Evolutionary conservation across 1,140 invertebrate species (phyloP).

Genomic region (Ceratosolen solmsi): DNA sequence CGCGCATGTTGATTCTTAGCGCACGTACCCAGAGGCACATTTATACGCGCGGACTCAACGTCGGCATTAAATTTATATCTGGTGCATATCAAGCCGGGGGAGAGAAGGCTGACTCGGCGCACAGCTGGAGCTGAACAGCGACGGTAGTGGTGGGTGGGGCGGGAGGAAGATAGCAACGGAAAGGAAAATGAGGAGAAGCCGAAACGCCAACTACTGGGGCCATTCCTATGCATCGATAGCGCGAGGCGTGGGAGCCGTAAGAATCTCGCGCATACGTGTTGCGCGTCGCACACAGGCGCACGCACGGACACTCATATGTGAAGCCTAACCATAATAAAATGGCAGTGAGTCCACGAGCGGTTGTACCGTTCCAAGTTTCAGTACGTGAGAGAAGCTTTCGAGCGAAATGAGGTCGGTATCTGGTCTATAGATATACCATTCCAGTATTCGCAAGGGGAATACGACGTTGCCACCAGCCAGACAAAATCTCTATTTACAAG

Average conservation of each 20-base stretch:
- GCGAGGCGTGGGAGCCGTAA: conserved; percentile 42
- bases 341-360: neutral
- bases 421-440: conserved; percentile 6
- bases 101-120: neutral
- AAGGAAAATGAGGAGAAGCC: conserved; percentile 28
- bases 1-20: no score
- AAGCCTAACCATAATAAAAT: conserved; percentile 27
- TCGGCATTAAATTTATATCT: conserved; percentile 61
- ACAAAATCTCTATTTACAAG: conserved; percentile 30
- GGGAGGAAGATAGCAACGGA: neutral
- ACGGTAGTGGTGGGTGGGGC: no score
- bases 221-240: conserved; percentile 44
- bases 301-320: neutral
- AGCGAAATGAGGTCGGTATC: conserved; percentile 50
- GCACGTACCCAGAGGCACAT: no score
- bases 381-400: conserved; percentile 46
- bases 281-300: neutral
- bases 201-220: neutral
- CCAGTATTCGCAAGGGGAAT: neutral
- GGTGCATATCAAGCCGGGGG: conserved; percentile 57
- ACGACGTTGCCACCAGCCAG: neutral
- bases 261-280: neutral
- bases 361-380: conserved; percentile 33
- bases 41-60: neutral
- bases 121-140: neutral